A percentile compares a stretch with the other conserved stretches of the same genome.
phyloP scores from a whole-genome alignment of 2,888 invertebrate species.

The Drosophila demipolita region DNA sequence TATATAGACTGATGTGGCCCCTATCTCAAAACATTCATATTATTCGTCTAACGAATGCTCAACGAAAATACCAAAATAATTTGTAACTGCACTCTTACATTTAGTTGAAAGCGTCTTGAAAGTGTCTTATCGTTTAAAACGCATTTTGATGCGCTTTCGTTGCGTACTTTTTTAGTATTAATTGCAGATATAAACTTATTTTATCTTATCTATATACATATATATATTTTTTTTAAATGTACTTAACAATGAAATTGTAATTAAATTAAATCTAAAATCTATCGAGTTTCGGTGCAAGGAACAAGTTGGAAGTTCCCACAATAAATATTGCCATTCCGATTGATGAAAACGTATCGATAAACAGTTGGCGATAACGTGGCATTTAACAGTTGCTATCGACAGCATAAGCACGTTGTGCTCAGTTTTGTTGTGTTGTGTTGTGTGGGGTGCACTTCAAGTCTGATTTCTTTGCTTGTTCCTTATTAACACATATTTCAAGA shows the following conservation, averaged over 20 bases:
- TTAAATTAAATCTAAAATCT: slow-evolving; percentile 35
- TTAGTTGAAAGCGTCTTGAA: slow-evolving; percentile 59
- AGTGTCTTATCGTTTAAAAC: slow-evolving; percentile 50
- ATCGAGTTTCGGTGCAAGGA: neutral
- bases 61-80: slow-evolving; percentile 56
- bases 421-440: neutral
- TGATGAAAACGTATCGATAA: slow-evolving; percentile 1
- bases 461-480: slow-evolving; percentile 4
- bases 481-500: slow-evolving; percentile 4
- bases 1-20: slow-evolving; percentile 70
- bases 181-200: slow-evolving; percentile 17
- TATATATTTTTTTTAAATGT: slow-evolving; percentile 25
- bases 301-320: slow-evolving; percentile 26
- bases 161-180: slow-evolving; percentile 22
- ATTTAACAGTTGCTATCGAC: neutral
- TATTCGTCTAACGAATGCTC: slow-evolving; percentile 58
- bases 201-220: slow-evolving; percentile 1
- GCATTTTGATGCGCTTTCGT: slow-evolving; percentile 56
- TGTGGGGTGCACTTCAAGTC: slow-evolving; percentile 4
- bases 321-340: neutral
- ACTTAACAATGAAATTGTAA: slow-evolving; percentile 45
- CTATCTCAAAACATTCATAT: slow-evolving; percentile 49
- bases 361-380: too few species aligned
- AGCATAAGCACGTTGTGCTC: slow-evolving; percentile 44
- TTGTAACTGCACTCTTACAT: slow-evolving; percentile 27